phyloP scores from a whole-genome alignment of 2,888 invertebrate species.

The Buathra laborator region DNA sequence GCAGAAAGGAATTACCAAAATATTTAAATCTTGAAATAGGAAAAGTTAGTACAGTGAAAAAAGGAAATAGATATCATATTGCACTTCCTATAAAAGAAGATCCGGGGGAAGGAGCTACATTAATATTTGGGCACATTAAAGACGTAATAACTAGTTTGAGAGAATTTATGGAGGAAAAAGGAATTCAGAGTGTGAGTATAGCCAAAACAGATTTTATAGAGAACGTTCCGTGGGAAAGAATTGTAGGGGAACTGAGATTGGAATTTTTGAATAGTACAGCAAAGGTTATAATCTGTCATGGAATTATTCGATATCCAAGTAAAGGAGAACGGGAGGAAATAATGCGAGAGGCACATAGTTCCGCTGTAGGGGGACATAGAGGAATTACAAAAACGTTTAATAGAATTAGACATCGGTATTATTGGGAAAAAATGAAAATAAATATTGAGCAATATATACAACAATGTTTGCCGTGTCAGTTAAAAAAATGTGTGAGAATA shows the following conservation, averaged over 20 bases:
- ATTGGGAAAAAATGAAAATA: conserved; percentile 9
- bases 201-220: conserved; percentile 21
- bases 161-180: not conserved
- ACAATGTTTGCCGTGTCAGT: not conserved
- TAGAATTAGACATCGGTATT: not conserved
- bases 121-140: conserved; percentile 1
- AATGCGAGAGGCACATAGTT: no score
- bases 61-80: conserved; percentile 37
- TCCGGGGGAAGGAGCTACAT: conserved; percentile 21
- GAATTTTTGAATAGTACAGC: conserved; percentile 13
- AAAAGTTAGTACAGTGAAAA: conserved; percentile 9
- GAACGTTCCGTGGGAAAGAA: conserved; percentile 36
- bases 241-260: conserved; percentile 9
- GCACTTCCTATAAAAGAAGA: conserved; percentile 22
- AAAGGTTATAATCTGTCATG: conserved; percentile 34
- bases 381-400: no score
- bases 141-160: conserved; percentile 9
- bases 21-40: not conserved
- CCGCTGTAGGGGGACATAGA: no score
- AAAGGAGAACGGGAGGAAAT: no score
- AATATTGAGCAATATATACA: conserved; percentile 10
- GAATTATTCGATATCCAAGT: not conserved
- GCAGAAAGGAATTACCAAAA: conserved; percentile 3
- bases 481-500: not conserved
- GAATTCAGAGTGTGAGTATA: conserved; percentile 33